Percentiles rank a stretch among this genome's conserved stretches.
phyloP scores from a whole-genome alignment of 2,888 invertebrate genomes.

The Odontocerum albicorne region DNA sequence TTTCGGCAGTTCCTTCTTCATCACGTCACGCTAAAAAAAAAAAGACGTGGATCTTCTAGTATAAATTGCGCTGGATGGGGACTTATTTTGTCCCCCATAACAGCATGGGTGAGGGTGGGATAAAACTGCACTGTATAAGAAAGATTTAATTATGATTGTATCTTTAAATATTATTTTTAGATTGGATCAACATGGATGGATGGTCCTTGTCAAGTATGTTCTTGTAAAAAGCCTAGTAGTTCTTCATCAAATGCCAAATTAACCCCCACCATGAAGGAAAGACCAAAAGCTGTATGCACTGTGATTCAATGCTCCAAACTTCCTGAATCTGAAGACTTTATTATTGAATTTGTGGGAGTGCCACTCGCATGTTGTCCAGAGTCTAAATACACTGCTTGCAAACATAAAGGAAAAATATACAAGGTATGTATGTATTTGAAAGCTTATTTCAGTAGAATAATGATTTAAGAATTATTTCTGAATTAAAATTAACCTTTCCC shows the following conservation, averaged over 20 bases:
- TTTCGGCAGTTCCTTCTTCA: no score
- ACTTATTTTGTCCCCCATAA: no score
- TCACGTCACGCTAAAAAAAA: no score
- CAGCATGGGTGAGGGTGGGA: no score
- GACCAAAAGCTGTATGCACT: conserved; percentile 47
- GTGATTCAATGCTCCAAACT: conserved; percentile 55
- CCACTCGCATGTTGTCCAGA: conserved; percentile 67
- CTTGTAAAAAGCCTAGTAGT: conserved; percentile 50
- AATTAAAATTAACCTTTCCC: no score
- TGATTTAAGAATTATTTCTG: no score
- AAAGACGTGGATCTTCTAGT: no score
- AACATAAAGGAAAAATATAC: conserved; percentile 50
- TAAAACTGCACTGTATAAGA: no score
- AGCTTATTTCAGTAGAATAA: background rate
- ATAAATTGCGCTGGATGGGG: no score
- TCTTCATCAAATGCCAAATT: conserved; percentile 36
- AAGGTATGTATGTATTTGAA: conserved; percentile 44
- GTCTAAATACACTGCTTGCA: conserved; percentile 61
- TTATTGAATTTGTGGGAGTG: conserved; percentile 54
- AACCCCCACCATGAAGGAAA: conserved; percentile 2
- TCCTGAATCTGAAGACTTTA: conserved; percentile 56
- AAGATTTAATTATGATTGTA: no score
- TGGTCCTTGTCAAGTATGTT: conserved; percentile 69
- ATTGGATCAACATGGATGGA: conserved; percentile 66
- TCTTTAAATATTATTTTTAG: no score